Percentiles rank a stretch among this genome's conserved stretches.
Evolutionary conservation across 1,140 invertebrate species (phyloP).

Genomic region (Ceratosolen solmsi): DNA sequence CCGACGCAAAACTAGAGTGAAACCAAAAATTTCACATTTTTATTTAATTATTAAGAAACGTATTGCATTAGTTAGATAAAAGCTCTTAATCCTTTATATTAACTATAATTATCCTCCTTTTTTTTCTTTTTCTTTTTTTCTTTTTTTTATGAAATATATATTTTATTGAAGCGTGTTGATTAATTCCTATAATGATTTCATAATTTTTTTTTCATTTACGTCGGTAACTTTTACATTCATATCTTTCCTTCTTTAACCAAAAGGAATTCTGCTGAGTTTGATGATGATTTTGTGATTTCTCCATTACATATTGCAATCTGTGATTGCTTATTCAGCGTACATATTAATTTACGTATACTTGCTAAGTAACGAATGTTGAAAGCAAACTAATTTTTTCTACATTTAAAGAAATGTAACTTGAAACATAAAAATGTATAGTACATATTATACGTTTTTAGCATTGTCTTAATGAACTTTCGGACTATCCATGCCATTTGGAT

Average conservation of each 20-base stretch:
- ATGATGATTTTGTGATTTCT: constrained; percentile 14
- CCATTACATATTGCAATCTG: constrained; percentile 14
- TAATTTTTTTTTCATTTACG: background rate
- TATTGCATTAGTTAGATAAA: background rate
- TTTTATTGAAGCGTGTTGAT: background rate
- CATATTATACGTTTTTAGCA: constrained; percentile 12
- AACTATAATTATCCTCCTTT: background rate
- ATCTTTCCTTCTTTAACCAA: background rate
- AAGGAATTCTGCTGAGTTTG: constrained; percentile 5
- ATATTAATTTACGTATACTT: constrained; percentile 20
- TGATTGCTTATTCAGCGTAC: constrained; percentile 31
- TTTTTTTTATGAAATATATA: background rate
- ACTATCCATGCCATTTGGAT: background rate
- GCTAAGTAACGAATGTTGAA: constrained; percentile 1
- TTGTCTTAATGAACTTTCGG: background rate
- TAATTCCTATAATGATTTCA: background rate
- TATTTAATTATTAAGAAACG: background rate
- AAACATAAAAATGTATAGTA: constrained; percentile 9
- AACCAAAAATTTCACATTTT: background rate
- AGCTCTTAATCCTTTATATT: background rate
- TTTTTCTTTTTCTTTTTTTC: background rate
- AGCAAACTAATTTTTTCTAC: constrained; percentile 20
- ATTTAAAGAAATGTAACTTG: constrained; percentile 3
- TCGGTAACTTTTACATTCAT: constrained; percentile 18
- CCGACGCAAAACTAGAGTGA: background rate